Evolutionary conservation across 2,797 vertebrate genomes (phyloP).

Genomic region (Spea hammondii): DNA sequence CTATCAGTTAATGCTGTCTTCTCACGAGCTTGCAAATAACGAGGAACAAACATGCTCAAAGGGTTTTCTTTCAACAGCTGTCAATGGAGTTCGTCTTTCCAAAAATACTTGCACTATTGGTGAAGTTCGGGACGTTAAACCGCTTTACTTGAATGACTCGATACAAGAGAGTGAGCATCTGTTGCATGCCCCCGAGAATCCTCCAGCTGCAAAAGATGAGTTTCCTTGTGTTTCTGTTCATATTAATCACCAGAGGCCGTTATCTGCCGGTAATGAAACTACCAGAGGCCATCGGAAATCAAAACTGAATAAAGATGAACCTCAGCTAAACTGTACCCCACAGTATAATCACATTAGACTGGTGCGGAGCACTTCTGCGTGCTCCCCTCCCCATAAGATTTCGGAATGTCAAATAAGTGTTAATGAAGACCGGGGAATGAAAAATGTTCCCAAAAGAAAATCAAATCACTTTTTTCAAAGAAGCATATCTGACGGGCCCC

Average conservation of each 20-base stretch:
- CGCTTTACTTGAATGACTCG: slow-evolving; percentile 73
- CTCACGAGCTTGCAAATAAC: slow-evolving; percentile 65
- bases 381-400: slow-evolving; percentile 70
- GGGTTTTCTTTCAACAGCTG: slow-evolving; percentile 74
- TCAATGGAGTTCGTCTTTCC: slow-evolving; percentile 76
- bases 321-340: slow-evolving; percentile 56
- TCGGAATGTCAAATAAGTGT: slow-evolving; percentile 56
- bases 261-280: slow-evolving; percentile 60
- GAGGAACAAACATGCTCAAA: slow-evolving; percentile 69
- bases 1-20: slow-evolving; percentile 72
- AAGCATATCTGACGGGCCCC: slow-evolving; percentile 88
- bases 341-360: slow-evolving; percentile 66
- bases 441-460: slow-evolving; percentile 62
- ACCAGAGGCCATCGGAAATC: slow-evolving; percentile 60
- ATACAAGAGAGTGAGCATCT: slow-evolving; percentile 66
- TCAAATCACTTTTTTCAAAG: slow-evolving; percentile 77
- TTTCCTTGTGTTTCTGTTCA: slow-evolving; percentile 76
- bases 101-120: slow-evolving; percentile 66
- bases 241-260: slow-evolving; percentile 74
- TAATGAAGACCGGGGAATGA: slow-evolving; percentile 61
- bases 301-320: slow-evolving; percentile 56
- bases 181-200: slow-evolving; percentile 55
- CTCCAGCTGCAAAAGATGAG: slow-evolving; percentile 67
- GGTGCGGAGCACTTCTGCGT: slow-evolving; percentile 76
- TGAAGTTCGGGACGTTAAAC: slow-evolving; percentile 75